Conservation (phyloP, 2,113 vertebrate species). For the Salvelinus sp. region DNA sequence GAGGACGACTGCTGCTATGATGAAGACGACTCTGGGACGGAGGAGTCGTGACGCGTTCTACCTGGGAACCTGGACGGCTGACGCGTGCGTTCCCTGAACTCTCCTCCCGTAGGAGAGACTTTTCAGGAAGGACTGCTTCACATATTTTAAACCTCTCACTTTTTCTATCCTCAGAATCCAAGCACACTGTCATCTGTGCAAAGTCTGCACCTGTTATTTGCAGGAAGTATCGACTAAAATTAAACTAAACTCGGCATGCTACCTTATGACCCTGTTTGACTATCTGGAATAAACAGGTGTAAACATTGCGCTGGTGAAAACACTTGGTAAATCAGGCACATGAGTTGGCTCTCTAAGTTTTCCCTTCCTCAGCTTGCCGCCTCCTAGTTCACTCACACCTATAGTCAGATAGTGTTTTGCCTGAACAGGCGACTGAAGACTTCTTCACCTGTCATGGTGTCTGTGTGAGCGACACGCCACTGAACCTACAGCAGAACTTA, state of each 20-base stretch:
- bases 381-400: not conserved
- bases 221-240: not conserved
- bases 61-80: slow-evolving; percentile 22
- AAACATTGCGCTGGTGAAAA: slow-evolving; percentile 63
- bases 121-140: slow-evolving; percentile 49
- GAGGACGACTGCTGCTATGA: slow-evolving; percentile 88
- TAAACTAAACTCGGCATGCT: not conserved
- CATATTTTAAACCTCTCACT: slow-evolving; percentile 54
- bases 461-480: not conserved
- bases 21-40: slow-evolving; percentile 89
- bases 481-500: slow-evolving; percentile 21
- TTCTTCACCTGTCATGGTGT: slow-evolving; percentile 20
- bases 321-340: slow-evolving; percentile 40
- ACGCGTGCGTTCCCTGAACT: slow-evolving; percentile 27
- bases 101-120: slow-evolving; percentile 47
- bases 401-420: slow-evolving; percentile 9
- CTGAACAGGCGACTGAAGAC: slow-evolving; percentile 35
- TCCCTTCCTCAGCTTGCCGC: slow-evolving; percentile 12
- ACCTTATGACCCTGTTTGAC: not conserved
- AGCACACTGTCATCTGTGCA: slow-evolving; percentile 65
- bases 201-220: slow-evolving; percentile 32
- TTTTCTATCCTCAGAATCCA: slow-evolving; percentile 48
- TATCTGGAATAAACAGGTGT: not conserved
- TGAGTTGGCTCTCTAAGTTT: slow-evolving; percentile 31
- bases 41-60: slow-evolving; percentile 87